Evolutionary conservation across 1,140 invertebrate genomes (phyloP), one percentile per base, ranked within the genome.

Genomic region (Holcopasites calliopsidis): DNA sequence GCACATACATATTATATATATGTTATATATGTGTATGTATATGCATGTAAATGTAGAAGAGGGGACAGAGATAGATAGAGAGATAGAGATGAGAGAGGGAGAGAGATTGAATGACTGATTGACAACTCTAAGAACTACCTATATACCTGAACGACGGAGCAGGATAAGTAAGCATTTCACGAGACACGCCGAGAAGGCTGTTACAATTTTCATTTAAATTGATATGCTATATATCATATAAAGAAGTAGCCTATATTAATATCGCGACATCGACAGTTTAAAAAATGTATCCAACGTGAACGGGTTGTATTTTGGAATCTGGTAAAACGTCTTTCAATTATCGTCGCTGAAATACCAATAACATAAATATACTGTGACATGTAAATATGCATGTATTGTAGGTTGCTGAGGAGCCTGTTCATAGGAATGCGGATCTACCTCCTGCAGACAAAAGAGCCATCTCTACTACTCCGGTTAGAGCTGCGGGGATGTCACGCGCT

Each of bases 41-140:
- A 35, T 26, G 28, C 50, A 11, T n/a, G 2, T 18, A 57, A 40
- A 44, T 47, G 40, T 47, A 6, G 26, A 28, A 62, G 40, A 62
- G 23, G 47, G 60, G 60, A 11, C 16, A 38, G 35, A 38, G 35
- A 38, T 38, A 10, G 4, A 38, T 38, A 38, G 35, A 38, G 35
- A 38, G 35, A 38, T 38, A 38, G 4, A 38, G 35, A 38, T 5
- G 11, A 28, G 52, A 55, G 52, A 55, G 11, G 33, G 8, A 31
- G 28, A 28, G 23, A 28, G 2, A 26, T 26, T 13, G 28, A 55
- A 50, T 44, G 26, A n/a, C n/a, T n/a, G n/a, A n/a, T n/a, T n/a
- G n/a, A n/a, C n/a, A n/a, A n/a, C n/a, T 54, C 74, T 86, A 86
- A 44, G 38, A n/a, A 78, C 86, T 85, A 85, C 69, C 79, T 84